Conservation (phyloP, 2,888 invertebrate species). For the Caenorhabditis plicata region DNA sequence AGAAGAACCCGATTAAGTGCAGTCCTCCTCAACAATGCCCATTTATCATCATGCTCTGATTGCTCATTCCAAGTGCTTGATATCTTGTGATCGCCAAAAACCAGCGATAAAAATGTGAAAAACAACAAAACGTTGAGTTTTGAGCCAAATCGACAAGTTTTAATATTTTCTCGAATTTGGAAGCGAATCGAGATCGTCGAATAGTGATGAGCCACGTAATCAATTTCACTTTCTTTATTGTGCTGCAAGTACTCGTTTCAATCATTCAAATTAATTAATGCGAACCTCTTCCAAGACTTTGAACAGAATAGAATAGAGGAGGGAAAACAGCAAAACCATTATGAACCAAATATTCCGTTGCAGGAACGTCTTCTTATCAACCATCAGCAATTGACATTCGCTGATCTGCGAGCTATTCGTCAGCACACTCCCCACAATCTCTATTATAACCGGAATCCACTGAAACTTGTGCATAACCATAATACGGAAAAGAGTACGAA, state of each 20-base stretch:
- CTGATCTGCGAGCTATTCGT: too few species aligned
- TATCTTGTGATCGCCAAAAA: conserved; percentile 11
- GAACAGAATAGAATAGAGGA: conserved; percentile 22
- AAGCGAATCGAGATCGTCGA: conserved; percentile 27
- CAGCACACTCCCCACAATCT: conserved; percentile 7
- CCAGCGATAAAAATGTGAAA: conserved; percentile 18
- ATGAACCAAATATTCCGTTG: conserved; percentile 38
- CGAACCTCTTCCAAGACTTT: conserved; percentile 16
- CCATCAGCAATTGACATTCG: conserved; percentile 23
- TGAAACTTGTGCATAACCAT: too few species aligned
- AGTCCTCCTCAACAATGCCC: background rate
- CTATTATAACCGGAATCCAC: conserved; percentile 21
- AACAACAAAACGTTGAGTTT: conserved; percentile 13
- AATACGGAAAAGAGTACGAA: conserved; percentile 6
- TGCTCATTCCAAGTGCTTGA: conserved; percentile 4
- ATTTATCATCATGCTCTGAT: background rate
- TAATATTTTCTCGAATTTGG: conserved; percentile 36
- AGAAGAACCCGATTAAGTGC: too few species aligned
- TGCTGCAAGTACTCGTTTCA: conserved; percentile 10
- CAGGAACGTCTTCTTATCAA: conserved; percentile 16
- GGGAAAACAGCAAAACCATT: conserved; percentile 22
- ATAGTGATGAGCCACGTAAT: conserved; percentile 23
- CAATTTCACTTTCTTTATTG: conserved; percentile 16
- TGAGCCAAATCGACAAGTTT: conserved; percentile 27
- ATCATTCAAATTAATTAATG: background rate